Percentiles rank a stretch among this genome's conserved stretches.
These are phyloP conservation scores for Celastrina argiolus DNA, from an alignment of 2,888 invertebrate species.

Conservation along the genomic window DNA sequence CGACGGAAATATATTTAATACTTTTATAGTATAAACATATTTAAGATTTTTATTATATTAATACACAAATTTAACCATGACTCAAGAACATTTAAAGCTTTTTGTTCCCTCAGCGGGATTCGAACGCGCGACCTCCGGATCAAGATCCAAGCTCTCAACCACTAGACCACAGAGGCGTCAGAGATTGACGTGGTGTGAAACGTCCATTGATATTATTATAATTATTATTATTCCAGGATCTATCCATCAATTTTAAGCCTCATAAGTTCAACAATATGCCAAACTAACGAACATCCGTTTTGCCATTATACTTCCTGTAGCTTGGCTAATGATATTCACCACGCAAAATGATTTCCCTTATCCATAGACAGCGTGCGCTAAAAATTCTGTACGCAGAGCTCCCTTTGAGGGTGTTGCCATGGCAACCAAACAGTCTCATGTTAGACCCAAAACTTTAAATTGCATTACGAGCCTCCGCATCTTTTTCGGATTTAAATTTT, in stretches of 20 bases:
- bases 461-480: slow-evolving; percentile 64
- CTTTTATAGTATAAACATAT: too few species aligned
- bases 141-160: too few species aligned
- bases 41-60: too few species aligned
- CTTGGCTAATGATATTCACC: slow-evolving; percentile 73
- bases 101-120: too few species aligned
- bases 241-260: background rate
- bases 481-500: slow-evolving; percentile 51
- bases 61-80: too few species aligned
- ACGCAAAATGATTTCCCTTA: slow-evolving; percentile 71
- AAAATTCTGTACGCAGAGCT: slow-evolving; percentile 53
- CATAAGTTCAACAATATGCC: background rate
- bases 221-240: background rate
- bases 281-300: slow-evolving; percentile 15
- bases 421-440: slow-evolving; percentile 70
- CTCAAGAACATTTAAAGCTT: too few species aligned
- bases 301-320: slow-evolving; percentile 8
- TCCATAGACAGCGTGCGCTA: slow-evolving; percentile 61
- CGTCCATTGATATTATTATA: too few species aligned
- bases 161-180: too few species aligned
- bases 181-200: too few species aligned
- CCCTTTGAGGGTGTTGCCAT: slow-evolving; percentile 66
- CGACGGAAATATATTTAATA: too few species aligned
- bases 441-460: slow-evolving; percentile 75
- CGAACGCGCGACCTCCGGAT: too few species aligned